Evolutionary conservation across 2,888 invertebrate species (phyloP).

Genomic region (Kryphioiulus occultus): DNA sequence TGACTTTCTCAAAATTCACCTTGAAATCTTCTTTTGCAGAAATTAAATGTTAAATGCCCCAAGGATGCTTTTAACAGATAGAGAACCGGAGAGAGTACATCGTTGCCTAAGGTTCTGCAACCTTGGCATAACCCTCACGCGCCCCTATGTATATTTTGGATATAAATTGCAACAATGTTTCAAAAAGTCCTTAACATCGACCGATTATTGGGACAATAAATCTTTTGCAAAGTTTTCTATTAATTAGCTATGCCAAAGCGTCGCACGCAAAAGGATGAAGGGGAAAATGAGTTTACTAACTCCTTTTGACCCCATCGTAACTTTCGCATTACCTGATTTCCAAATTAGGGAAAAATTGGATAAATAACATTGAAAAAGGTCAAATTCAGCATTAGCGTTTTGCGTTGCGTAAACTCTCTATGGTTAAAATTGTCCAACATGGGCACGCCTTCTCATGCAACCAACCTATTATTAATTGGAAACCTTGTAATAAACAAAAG

Average conservation of each 20-base stretch:
- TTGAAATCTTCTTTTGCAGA: not conserved
- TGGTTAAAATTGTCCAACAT: not conserved
- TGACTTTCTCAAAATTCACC: not conserved
- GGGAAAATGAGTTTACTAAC: not conserved
- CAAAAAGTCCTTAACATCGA: not conserved
- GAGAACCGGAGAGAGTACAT: not conserved
- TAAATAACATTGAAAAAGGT: constrained; percentile 19
- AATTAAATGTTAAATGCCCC: not conserved
- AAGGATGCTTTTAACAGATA: not conserved
- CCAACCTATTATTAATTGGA: not conserved
- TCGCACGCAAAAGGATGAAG: not conserved
- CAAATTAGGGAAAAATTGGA: not conserved
- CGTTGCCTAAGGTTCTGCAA: not conserved
- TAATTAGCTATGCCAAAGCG: not conserved
- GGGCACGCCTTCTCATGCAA: not conserved
- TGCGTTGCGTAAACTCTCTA: not conserved
- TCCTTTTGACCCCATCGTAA: not conserved
- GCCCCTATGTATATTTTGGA: not conserved
- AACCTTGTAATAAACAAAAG: not conserved
- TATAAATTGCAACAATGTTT: not conserved
- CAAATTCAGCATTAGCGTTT: not conserved
- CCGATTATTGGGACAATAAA: not conserved
- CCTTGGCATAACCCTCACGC: not conserved
- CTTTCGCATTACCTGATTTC: not conserved
- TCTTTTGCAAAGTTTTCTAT: not conserved